Conservation (phyloP, 2,888 invertebrate genomes). For the Aproaerema taeniolella region DNA sequence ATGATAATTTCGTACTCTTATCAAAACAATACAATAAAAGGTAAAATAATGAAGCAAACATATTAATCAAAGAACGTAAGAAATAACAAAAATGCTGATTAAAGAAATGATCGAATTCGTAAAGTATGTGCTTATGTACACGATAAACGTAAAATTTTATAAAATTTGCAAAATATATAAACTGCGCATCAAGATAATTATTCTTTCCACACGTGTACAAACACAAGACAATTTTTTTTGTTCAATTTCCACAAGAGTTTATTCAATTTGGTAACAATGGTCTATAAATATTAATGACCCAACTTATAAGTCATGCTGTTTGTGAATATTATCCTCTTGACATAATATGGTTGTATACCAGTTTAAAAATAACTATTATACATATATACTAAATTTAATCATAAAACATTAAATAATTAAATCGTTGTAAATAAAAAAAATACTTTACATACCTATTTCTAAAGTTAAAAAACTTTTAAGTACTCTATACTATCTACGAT, state of each 20-base stretch:
- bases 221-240: conserved; percentile 27
- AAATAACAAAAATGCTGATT: background rate
- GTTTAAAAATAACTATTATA: too few species aligned
- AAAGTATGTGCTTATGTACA: conserved; percentile 10
- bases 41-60: conserved; percentile 11
- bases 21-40: conserved; percentile 7
- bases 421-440: too few species aligned
- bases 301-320: conserved; percentile 31
- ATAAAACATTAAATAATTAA: too few species aligned
- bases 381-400: too few species aligned
- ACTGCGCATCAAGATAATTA: conserved; percentile 30
- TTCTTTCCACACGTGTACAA: conserved; percentile 38
- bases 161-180: conserved; percentile 26
- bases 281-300: conserved; percentile 55
- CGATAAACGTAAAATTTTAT: conserved; percentile 13
- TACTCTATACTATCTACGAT: too few species aligned
- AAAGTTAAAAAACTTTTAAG: too few species aligned
- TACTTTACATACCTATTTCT: too few species aligned
- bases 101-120: conserved; percentile 17
- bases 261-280: conserved; percentile 39
- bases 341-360: conserved; percentile 7
- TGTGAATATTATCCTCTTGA: conserved; percentile 8
- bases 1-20: conserved; percentile 1
- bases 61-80: conserved; percentile 12
- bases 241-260: conserved; percentile 34